Evolutionary conservation across 1,140 invertebrate species (phyloP).

Genomic region (Euura lappo): DNA sequence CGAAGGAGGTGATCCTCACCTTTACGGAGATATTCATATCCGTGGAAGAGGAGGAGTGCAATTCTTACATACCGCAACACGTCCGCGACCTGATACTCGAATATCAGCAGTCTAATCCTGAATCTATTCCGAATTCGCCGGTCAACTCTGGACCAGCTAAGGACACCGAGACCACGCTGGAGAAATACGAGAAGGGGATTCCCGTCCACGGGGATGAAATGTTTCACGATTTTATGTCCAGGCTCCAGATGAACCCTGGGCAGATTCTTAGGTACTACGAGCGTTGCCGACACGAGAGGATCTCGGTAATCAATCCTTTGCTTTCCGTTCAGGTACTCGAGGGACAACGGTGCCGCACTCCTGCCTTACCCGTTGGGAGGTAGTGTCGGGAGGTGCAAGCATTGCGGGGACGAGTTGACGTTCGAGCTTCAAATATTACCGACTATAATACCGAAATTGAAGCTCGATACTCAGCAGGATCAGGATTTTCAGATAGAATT

Average conservation of each 20-base stretch:
- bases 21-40: slow-evolving; percentile 66
- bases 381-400: slow-evolving; percentile 65
- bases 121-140: slow-evolving; percentile 36
- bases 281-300: neutral
- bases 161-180: slow-evolving; percentile 46
- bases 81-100: slow-evolving; percentile 68
- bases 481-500: slow-evolving; percentile 72
- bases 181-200: slow-evolving; percentile 79
- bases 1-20: slow-evolving; percentile 38
- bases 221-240: slow-evolving; percentile 79
- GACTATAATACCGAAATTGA: slow-evolving; percentile 74
- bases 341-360: slow-evolving; percentile 69
- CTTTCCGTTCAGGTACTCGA: slow-evolving; percentile 66
- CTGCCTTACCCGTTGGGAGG: slow-evolving; percentile 68
- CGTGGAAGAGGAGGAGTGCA: slow-evolving; percentile 64
- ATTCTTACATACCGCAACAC: slow-evolving; percentile 61
- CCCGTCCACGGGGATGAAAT: slow-evolving; percentile 81
- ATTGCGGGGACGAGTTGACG: slow-evolving; percentile 74
- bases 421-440: slow-evolving; percentile 86
- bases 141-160: slow-evolving; percentile 41
- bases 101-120: slow-evolving; percentile 67
- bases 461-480: slow-evolving; percentile 60
- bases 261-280: slow-evolving; percentile 78
- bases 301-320: too few relatives aligned
- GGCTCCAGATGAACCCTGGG: slow-evolving; percentile 76